These are phyloP conservation scores for Callimorpha dominula DNA, from an alignment of 2,888 invertebrate species.

Conservation along the genomic window DNA sequence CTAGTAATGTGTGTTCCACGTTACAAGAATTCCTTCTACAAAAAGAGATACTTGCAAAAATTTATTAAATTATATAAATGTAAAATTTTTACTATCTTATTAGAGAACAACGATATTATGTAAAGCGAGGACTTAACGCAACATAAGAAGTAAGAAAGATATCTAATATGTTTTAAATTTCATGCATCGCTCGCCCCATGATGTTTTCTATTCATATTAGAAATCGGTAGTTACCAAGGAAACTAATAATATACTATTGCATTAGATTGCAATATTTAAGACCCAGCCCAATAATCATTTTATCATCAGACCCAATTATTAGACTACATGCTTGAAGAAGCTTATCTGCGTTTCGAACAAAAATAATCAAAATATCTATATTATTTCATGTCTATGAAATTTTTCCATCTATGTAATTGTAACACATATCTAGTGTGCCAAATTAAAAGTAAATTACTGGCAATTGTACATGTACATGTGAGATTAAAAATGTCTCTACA, in stretches of 20 bases:
- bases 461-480: too few relatives aligned
- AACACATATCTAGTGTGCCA: too few relatives aligned
- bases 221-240: neutral
- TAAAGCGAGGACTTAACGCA: neutral
- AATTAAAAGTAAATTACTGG: too few relatives aligned
- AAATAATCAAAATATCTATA: neutral
- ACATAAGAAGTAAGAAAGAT: neutral
- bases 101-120: neutral
- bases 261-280: neutral
- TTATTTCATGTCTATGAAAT: neutral
- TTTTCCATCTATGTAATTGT: too few relatives aligned
- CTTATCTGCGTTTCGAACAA: neutral
- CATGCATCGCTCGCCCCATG: neutral
- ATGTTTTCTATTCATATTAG: neutral
- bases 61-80: too few relatives aligned
- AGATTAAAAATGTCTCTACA: too few relatives aligned
- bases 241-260: constrained; percentile 1
- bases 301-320: constrained; percentile 3
- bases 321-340: neutral
- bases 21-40: too few relatives aligned
- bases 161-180: constrained; percentile 1
- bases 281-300: neutral
- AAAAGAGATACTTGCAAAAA: too few relatives aligned
- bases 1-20: too few relatives aligned
- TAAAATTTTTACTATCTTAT: neutral